These are phyloP conservation scores for Drosophila diplacantha DNA, from an alignment of 2,888 invertebrate genomes.

Conservation along the genomic window DNA sequence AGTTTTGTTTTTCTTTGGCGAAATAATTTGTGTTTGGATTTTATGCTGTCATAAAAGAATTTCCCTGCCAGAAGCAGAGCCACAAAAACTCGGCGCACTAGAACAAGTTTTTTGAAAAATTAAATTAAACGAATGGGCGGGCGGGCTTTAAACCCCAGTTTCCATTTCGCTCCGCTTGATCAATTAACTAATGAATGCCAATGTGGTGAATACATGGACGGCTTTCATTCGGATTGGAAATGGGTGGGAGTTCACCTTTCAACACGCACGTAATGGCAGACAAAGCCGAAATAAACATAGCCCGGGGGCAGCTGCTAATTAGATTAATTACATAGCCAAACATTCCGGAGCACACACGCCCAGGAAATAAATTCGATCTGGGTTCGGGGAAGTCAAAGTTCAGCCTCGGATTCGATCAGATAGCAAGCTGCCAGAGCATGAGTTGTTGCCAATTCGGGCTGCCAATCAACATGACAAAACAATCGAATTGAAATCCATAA, in stretches of 20 bases:
- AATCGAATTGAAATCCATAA: conserved; percentile 64
- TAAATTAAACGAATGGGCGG: background rate
- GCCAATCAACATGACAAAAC: conserved; percentile 69
- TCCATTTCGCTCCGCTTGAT: conserved; percentile 39
- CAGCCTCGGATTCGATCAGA: conserved; percentile 18
- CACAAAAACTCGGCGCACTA: conserved; percentile 3
- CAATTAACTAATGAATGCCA: conserved; percentile 47
- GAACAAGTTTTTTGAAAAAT: conserved; percentile 8
- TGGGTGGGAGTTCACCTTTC: conserved; percentile 16
- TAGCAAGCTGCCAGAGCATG: conserved; percentile 23
- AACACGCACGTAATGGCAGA: conserved; percentile 42
- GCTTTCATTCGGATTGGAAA: conserved; percentile 9
- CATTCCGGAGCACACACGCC: conserved; percentile 15
- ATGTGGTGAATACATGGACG: conserved; percentile 42
- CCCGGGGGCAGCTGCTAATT: conserved; percentile 25
- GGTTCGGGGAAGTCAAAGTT: conserved; percentile 8
- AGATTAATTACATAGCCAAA: conserved; percentile 51
- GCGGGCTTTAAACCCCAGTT: background rate
- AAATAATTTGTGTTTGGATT: conserved; percentile 43
- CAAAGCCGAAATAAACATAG: conserved; percentile 20
- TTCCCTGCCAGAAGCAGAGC: conserved; percentile 6
- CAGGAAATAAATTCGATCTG: conserved; percentile 20
- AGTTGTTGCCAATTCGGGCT: conserved; percentile 60
- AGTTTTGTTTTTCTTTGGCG: conserved; percentile 22
- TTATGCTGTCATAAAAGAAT: conserved; percentile 38